phyloP scores from a whole-genome alignment of 2,113 vertebrate genomes.

The Muscicapa adusta region DNA sequence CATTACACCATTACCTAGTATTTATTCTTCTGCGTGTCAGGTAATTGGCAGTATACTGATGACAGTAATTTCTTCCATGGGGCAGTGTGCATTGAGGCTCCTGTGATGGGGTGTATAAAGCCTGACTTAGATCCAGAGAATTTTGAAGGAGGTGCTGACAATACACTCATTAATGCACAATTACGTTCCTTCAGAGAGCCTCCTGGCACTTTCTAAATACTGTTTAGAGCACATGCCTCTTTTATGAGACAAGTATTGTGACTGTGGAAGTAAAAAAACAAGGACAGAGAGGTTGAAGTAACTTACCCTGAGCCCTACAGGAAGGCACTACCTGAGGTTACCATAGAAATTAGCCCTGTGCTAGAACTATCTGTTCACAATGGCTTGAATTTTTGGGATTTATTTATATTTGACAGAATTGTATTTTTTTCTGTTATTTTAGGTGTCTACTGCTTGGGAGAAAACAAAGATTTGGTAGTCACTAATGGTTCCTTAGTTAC shows the following conservation, averaged over 20 bases:
- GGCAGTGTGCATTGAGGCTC: not conserved
- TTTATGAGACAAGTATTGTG: not conserved
- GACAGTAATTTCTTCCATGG: not conserved
- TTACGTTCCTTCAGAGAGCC: not conserved
- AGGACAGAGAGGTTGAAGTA: not conserved
- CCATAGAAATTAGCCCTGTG: not conserved
- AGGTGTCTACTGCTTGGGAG: not conserved
- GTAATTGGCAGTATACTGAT: not conserved
- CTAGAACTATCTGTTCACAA: not conserved
- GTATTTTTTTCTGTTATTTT: not conserved
- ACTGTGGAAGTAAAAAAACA: not conserved
- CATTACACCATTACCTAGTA: not conserved
- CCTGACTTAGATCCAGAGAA: slow-evolving; percentile 17
- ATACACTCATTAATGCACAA: slow-evolving; percentile 47
- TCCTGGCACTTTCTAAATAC: slow-evolving; percentile 12
- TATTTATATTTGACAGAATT: not conserved
- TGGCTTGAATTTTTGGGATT: not conserved
- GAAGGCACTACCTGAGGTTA: not conserved
- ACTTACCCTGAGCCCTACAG: not conserved
- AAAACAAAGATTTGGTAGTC: not conserved
- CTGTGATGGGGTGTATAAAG: not conserved
- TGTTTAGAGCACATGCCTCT: slow-evolving; percentile 11
- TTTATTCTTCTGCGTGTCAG: not conserved
- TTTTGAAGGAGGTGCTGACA: slow-evolving; percentile 42
- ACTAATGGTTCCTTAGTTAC: not conserved